phyloP scores from a whole-genome alignment of 1,140 invertebrate species.

The Drosophila yakuba region DNA sequence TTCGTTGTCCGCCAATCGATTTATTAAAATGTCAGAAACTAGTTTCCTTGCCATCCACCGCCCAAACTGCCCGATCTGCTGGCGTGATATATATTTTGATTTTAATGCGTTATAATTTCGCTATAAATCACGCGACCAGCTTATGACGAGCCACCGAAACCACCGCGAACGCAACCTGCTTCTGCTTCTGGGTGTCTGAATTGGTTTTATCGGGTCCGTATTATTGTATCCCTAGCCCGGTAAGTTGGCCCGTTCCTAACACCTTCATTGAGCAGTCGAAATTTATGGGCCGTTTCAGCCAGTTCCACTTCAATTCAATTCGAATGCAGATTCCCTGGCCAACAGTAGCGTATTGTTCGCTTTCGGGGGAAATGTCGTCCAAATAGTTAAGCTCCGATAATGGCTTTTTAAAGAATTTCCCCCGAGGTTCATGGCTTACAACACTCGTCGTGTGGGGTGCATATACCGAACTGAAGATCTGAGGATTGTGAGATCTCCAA shows the following conservation, averaged over 20 bases:
- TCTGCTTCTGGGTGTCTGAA: slow-evolving; percentile 25
- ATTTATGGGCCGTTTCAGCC: slow-evolving; percentile 51
- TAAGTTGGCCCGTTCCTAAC: slow-evolving; percentile 68
- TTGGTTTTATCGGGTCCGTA: slow-evolving; percentile 24
- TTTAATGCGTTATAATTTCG: slow-evolving; percentile 83
- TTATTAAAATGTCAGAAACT: slow-evolving; percentile 83
- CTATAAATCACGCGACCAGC: slow-evolving; percentile 79
- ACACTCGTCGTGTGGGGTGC: slow-evolving; percentile 57
- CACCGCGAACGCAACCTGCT: slow-evolving; percentile 38
- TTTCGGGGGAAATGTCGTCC: slow-evolving; percentile 50
- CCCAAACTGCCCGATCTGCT: slow-evolving; percentile 16
- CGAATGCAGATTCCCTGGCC: slow-evolving; percentile 68
- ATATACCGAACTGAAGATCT: slow-evolving; percentile 7
- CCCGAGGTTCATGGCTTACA: slow-evolving; percentile 32
- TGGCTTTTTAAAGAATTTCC: slow-evolving; percentile 81
- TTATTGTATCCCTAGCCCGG: slow-evolving; percentile 13
- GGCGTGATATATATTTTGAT: slow-evolving; percentile 73
- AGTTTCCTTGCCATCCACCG: slow-evolving; percentile 53
- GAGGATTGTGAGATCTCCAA: slow-evolving; percentile 2
- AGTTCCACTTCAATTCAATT: slow-evolving; percentile 75
- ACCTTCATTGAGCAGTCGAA: slow-evolving; percentile 65
- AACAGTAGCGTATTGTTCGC: slow-evolving; percentile 64
- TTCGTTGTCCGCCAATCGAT: slow-evolving; percentile 68
- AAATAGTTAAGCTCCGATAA: slow-evolving; percentile 72
- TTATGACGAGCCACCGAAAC: slow-evolving; percentile 52